Evolutionary conservation across 2,797 vertebrate genomes (phyloP).

Genomic region (Poeciliopsis paucimaculata): DNA sequence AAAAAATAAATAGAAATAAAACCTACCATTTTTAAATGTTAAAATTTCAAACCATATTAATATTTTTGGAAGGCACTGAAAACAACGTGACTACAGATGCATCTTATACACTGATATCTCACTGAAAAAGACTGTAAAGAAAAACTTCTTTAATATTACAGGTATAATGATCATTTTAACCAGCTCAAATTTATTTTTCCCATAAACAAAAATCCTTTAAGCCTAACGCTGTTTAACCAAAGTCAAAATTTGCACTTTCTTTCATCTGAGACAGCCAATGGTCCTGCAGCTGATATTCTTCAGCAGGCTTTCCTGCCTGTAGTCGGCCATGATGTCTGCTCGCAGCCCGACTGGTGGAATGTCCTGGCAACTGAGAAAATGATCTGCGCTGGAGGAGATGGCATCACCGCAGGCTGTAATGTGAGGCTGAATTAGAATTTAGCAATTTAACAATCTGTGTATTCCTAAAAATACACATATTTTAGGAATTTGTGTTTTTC

Average conservation of each 20-base stretch:
- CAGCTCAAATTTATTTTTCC: too few relatives aligned
- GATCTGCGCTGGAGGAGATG: not conserved
- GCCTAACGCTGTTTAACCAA: not conserved
- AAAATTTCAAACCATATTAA: not conserved
- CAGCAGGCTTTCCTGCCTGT: constrained; percentile 88
- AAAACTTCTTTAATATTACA: too few relatives aligned
- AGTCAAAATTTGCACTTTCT: not conserved
- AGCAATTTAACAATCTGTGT: not conserved
- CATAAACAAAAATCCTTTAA: too few relatives aligned
- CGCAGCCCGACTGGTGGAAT: constrained; percentile 81
- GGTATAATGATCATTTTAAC: too few relatives aligned
- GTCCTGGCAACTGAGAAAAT: constrained; percentile 60
- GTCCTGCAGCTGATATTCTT: constrained; percentile 75
- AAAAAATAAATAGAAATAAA: too few relatives aligned
- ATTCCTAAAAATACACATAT: not conserved
- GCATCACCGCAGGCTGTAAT: constrained; percentile 77
- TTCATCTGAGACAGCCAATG: constrained; percentile 67
- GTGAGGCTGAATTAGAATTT: constrained; percentile 70
- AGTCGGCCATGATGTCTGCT: constrained; percentile 77
- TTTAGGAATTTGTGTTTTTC: too few relatives aligned
- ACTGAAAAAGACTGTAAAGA: not conserved
- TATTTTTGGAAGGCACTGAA: not conserved
- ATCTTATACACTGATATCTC: not conserved
- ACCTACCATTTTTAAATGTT: too few relatives aligned
- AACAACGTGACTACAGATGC: not conserved